Percentiles rank a stretch among this genome's conserved stretches.
These are phyloP conservation scores for Sylvilagus floridanus DNA, from an alignment of 2,797 vertebrate species.

Conservation along the genomic window DNA sequence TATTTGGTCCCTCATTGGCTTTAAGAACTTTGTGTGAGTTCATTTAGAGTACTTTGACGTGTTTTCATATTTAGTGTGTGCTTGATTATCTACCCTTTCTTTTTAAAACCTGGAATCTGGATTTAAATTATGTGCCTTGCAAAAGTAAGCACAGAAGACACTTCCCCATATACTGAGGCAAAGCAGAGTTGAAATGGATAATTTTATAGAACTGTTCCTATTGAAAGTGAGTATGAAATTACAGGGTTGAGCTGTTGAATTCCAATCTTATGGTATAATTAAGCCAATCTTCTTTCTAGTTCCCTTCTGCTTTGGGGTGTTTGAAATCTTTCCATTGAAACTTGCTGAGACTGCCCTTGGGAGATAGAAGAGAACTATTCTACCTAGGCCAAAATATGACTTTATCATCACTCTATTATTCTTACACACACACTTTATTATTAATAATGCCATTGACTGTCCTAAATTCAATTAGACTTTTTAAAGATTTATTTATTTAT, in stretches of 20 bases:
- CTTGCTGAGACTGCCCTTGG: conserved; percentile 21
- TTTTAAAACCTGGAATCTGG: conserved; percentile 44
- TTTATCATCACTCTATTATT: conserved; percentile 79
- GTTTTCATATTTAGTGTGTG: conserved; percentile 61
- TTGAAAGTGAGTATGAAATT: conserved; percentile 41
- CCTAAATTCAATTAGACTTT: conserved; percentile 58
- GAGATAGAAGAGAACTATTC: conserved; percentile 56
- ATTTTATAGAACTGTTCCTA: conserved; percentile 20
- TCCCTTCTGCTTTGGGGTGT: neutral
- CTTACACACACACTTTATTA: conserved; percentile 71
- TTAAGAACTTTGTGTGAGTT: neutral
- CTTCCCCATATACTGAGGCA: conserved; percentile 24
- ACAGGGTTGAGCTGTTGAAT: conserved; percentile 33
- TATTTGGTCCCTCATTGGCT: conserved; percentile 32
- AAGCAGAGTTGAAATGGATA: conserved; percentile 22
- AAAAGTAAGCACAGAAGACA: conserved; percentile 47
- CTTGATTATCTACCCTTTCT: neutral
- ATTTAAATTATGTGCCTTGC: conserved; percentile 49
- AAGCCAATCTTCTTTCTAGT: conserved; percentile 9
- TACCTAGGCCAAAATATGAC: conserved; percentile 72
- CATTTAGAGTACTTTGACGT: conserved; percentile 48
- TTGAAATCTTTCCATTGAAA: conserved; percentile 49
- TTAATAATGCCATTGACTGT: conserved; percentile 79
- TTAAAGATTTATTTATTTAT: too few species aligned
- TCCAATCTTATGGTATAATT: conserved; percentile 47